phyloP scores from a whole-genome alignment of 1,140 invertebrate genomes.

The Colletes latitarsis region DNA sequence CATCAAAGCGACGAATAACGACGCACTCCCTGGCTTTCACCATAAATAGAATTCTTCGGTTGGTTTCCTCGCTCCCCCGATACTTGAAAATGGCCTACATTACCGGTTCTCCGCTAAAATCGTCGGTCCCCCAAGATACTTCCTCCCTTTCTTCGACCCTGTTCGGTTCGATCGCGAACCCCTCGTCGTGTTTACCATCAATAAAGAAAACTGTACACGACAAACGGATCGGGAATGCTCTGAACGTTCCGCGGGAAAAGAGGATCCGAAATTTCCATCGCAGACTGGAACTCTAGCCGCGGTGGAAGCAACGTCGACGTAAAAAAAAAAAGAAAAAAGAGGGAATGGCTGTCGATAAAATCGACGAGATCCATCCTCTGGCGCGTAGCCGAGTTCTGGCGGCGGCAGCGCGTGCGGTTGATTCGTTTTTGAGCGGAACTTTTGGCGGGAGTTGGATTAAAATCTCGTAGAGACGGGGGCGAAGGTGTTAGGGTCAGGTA shows the following conservation, averaged over 20 bases:
- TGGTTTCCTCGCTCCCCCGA: not conserved
- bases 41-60: not conserved
- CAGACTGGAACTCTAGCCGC: not conserved
- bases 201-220: conserved; percentile 1
- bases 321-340: conserved; percentile 8
- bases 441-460: conserved; percentile 64
- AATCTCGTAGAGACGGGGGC: conserved; percentile 31
- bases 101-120: too few species aligned
- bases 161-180: not conserved
- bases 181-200: too few species aligned
- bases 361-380: conserved; percentile 13
- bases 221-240: conserved; percentile 14
- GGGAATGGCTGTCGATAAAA: not conserved
- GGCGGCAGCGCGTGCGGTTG: conserved; percentile 8
- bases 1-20: too few species aligned
- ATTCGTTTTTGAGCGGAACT: conserved; percentile 57
- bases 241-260: not conserved
- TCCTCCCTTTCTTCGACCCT: too few species aligned
- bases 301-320: not conserved
- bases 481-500: conserved; percentile 6
- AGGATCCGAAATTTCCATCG: not conserved
- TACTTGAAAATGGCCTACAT: not conserved
- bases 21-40: too few species aligned
- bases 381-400: not conserved
- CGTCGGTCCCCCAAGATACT: too few species aligned